Percentiles rank a stretch among this genome's conserved stretches.
Conservation (phyloP, 2,888 invertebrate species). For the Scaptomyza polygonia region DNA sequence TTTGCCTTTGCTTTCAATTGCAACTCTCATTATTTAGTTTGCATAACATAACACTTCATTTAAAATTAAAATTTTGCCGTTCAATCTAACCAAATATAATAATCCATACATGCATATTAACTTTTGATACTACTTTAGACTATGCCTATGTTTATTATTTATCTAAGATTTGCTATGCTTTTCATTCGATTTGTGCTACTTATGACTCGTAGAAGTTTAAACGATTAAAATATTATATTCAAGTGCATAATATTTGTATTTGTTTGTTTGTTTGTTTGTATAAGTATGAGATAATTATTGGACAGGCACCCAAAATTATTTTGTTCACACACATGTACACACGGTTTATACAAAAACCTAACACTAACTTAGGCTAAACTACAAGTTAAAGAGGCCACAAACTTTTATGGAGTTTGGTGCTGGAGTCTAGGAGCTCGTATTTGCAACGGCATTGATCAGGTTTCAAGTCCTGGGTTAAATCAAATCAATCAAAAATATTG, state of each 20-base stretch:
- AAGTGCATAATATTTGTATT: constrained; percentile 52
- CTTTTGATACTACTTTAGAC: constrained; percentile 63
- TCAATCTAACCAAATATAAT: constrained; percentile 17
- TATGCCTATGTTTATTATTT: constrained; percentile 60
- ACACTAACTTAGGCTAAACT: constrained; percentile 65
- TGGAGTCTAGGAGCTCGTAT: constrained; percentile 71
- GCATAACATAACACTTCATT: constrained; percentile 71
- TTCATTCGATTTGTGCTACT: constrained; percentile 69
- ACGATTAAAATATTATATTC: constrained; percentile 66
- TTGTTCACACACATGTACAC: constrained; percentile 35
- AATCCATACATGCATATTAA: constrained; percentile 43
- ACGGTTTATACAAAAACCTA: constrained; percentile 69
- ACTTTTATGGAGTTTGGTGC: constrained; percentile 37
- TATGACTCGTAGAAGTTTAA: constrained; percentile 69
- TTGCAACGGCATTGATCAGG: constrained; percentile 53
- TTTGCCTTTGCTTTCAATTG: constrained; percentile 50
- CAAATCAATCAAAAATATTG: background rate
- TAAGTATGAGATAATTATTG: constrained; percentile 34
- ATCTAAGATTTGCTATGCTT: constrained; percentile 70
- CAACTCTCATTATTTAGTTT: constrained; percentile 22
- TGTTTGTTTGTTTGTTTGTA: constrained; percentile 16
- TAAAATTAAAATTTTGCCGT: constrained; percentile 65
- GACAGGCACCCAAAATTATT: constrained; percentile 33
- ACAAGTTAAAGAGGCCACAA: constrained; percentile 42
- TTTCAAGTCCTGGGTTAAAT: constrained; percentile 30